Evolutionary conservation across 53 echinoderm and acorn worm species (phyloP), one percentile per base, ranked within the genome.

Genomic region (Holothuria scabra): DNA sequence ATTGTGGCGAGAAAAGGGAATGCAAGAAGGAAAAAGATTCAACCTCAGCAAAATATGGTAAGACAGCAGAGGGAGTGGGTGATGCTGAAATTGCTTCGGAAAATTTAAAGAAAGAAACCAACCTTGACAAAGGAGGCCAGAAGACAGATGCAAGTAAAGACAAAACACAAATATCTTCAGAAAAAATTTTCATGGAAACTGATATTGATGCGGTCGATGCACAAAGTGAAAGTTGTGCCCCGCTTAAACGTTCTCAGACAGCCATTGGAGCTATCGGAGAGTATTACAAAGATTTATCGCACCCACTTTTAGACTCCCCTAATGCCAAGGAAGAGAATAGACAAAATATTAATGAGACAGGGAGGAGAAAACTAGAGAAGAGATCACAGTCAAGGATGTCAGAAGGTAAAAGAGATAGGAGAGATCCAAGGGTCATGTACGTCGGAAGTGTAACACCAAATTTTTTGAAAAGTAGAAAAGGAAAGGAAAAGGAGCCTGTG

Each of bases 371-470:
- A 49, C 28, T 37, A 63, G 65, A 75, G 12, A 22, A 46, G 38
- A 67, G 71, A 23, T 58, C 55, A 56, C 14, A 66, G 55, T 74
- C 19, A 26, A 38, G 58, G 79, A 56, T 31, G 66, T 79, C 78
- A 31, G 66, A 56, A 11, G 25, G 56, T 28, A 67, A 30, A 18
- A 46, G 26, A 52, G 55, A 24, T 5, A 67, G 49, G 56, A 85
- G 37, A 18, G 25, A 22, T 21, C 49, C 69, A 67, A 76, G 66
- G 25, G 49, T 38, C 28, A 74, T 58, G 71, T 74, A 88, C 34
- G 56, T 75, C 32, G 89, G 89, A 59, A 89, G 84, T 59, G 78
- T 65, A 46, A 69, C 46, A 22, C 89, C 62, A 56, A 37, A 68
- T 52, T 52, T 34, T 49, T 41, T 74, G 37, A 88, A 34, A 26